A percentile compares a stretch with the other conserved stretches of the same genome.
These are phyloP conservation scores for Neolamprologus brichardi DNA, from an alignment of 2,113 vertebrate genomes.

Conservation along the genomic window DNA sequence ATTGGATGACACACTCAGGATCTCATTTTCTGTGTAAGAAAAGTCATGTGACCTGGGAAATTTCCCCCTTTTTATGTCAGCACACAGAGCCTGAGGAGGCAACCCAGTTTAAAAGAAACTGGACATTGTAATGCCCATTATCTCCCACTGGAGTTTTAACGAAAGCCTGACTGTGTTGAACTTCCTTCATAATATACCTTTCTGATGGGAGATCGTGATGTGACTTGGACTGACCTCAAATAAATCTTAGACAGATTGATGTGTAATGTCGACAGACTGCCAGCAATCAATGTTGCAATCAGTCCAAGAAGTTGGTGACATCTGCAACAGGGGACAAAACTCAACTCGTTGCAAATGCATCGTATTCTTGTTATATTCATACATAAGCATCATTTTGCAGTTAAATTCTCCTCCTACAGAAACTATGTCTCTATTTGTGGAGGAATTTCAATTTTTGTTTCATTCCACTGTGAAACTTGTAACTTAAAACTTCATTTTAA, in stretches of 20 bases:
- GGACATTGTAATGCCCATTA: background rate
- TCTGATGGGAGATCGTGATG: background rate
- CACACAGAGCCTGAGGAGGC: background rate
- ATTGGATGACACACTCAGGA: background rate
- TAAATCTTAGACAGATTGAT: background rate
- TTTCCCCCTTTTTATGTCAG: background rate
- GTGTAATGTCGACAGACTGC: background rate
- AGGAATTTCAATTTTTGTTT: background rate
- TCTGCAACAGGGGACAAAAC: background rate
- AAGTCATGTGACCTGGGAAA: background rate
- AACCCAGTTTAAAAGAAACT: background rate
- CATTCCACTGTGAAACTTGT: no score
- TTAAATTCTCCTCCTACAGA: background rate
- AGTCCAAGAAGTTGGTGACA: background rate
- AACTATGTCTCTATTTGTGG: background rate
- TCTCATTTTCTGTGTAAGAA: background rate
- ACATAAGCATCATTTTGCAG: background rate
- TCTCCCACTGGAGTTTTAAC: background rate
- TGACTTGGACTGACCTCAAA: background rate
- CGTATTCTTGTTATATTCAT: background rate
- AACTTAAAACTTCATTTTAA: no score
- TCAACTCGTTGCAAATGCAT: background rate
- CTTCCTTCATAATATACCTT: background rate
- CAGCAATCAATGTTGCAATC: background rate
- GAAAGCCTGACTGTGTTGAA: background rate